Conservation (phyloP, 1,140 invertebrate species). For the Neotoxoptera formosana region DNA sequence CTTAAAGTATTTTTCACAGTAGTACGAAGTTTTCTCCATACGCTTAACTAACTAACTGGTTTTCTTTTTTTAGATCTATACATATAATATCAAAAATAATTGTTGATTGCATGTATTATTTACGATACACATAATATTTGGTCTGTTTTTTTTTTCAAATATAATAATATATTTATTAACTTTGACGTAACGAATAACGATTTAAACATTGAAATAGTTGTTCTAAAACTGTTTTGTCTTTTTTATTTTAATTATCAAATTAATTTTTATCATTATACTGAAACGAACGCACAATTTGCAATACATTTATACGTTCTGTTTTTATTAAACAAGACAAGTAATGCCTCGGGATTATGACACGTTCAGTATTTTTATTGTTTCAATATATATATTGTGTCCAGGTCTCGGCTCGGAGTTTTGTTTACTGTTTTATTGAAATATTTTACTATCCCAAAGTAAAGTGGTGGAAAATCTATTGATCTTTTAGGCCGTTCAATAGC, state of each 20-base stretch:
- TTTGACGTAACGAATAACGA: not conserved
- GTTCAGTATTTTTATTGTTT: not conserved
- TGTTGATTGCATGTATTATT: not conserved
- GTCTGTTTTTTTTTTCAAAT: too few relatives aligned
- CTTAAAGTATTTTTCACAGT: not conserved
- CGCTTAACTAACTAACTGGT: not conserved
- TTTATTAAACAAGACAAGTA: not conserved
- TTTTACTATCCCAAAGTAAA: not conserved
- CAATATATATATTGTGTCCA: too few relatives aligned
- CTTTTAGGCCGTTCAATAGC: not conserved
- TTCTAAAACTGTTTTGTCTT: not conserved
- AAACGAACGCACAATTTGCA: not conserved
- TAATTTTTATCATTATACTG: not conserved
- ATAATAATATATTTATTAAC: too few relatives aligned
- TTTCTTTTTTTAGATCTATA: not conserved
- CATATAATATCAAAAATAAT: not conserved
- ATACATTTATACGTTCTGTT: not conserved
- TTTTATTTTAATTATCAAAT: not conserved
- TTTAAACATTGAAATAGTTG: not conserved
- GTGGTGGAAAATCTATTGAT: not conserved
- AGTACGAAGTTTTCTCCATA: not conserved
- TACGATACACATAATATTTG: not conserved
- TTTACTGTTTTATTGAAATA: not conserved
- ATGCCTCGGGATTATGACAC: not conserved
- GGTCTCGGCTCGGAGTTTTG: not conserved